phyloP scores from a whole-genome alignment of 2,888 invertebrate species.

The Torymus tubicola region DNA sequence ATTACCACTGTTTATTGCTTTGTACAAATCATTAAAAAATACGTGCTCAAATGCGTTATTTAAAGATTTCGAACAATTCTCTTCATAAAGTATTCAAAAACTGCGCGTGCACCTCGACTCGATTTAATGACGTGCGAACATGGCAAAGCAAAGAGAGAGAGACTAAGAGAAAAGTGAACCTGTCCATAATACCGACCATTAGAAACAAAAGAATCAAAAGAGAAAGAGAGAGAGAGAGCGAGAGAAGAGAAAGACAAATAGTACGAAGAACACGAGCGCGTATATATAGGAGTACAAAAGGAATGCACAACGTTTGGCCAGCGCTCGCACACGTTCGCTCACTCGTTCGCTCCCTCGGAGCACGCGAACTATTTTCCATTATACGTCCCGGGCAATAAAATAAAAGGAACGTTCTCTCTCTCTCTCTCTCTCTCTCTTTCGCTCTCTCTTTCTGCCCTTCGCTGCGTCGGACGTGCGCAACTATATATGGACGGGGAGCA shows the following conservation, averaged over 20 bases:
- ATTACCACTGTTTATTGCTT: no score
- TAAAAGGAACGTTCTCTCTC: constrained; percentile 67
- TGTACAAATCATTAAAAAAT: no score
- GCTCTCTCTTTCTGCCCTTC: constrained; percentile 59
- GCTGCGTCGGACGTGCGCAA: constrained; percentile 4
- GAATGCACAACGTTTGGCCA: constrained; percentile 40
- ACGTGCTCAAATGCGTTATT: no score
- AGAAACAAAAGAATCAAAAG: constrained; percentile 13
- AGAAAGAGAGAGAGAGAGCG: constrained; percentile 2
- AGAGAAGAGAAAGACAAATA: neutral
- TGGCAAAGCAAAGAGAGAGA: neutral
- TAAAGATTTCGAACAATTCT: no score
- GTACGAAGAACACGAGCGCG: constrained; percentile 1
- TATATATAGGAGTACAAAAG: constrained; percentile 5
- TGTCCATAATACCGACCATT: no score
- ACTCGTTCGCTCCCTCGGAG: constrained; percentile 43
- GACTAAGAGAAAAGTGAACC: neutral
- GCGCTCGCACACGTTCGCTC: constrained; percentile 14
- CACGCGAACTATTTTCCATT: constrained; percentile 69
- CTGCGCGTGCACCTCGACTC: constrained; percentile 8
- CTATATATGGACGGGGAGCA: no score
- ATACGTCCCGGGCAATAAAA: constrained; percentile 70
- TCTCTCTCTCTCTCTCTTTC: no score
- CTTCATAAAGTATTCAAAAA: neutral
- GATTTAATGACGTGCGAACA: neutral